Percentiles rank a stretch among this genome's conserved stretches.
Evolutionary conservation across 37 sponge, comb jelly and placozoan genomes (phyloP).

Genomic region (Bolinopsis microptera): DNA sequence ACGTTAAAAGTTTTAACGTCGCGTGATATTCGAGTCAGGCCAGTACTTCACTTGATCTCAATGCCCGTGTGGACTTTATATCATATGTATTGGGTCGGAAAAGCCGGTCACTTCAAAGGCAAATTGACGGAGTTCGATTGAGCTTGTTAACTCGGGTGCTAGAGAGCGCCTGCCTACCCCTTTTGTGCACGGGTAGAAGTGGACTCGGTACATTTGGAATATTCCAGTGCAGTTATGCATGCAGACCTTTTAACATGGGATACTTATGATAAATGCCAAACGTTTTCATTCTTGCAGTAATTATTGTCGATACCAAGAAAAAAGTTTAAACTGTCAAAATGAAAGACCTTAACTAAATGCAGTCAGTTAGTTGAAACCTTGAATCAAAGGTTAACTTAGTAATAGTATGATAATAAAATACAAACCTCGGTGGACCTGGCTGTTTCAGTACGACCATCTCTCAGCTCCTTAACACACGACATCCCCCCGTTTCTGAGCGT

Average conservation of each 20-base stretch:
- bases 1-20: not conserved
- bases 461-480: constrained; percentile 30
- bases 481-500: not conserved
- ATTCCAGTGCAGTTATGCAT: not conserved
- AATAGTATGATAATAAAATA: too few species aligned
- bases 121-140: not conserved
- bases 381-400: too few species aligned
- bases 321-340: too few species aligned
- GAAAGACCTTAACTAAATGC: too few species aligned
- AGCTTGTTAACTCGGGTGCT: not conserved
- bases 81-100: not conserved
- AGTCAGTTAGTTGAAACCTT: too few species aligned
- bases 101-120: not conserved
- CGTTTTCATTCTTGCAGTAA: too few species aligned
- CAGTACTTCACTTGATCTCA: not conserved
- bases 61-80: not conserved
- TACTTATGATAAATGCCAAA: too few species aligned
- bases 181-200: not conserved
- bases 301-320: too few species aligned
- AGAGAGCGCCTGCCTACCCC: too few species aligned
- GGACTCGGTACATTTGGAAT: not conserved
- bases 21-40: not conserved
- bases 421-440: not conserved
- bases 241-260: too few species aligned
- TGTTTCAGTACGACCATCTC: not conserved